Conservation (phyloP, 2,113 vertebrate genomes). For the Megalops atlanticus region DNA sequence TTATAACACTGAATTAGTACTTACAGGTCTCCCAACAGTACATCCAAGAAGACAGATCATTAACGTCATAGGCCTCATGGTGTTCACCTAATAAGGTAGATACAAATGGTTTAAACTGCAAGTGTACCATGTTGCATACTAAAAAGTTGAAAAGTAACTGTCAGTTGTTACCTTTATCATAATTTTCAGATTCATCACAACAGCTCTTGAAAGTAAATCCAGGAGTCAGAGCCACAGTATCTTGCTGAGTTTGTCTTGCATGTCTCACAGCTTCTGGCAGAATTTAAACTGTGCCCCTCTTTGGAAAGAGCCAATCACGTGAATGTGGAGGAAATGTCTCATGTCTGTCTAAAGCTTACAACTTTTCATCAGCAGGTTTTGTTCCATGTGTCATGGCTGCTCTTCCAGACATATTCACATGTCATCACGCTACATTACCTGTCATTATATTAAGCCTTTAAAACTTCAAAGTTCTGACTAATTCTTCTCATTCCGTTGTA, state of each 20-base stretch:
- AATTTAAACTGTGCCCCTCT: conserved; percentile 22
- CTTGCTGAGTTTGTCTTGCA: not conserved
- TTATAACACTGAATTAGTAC: not conserved
- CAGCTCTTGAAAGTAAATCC: not conserved
- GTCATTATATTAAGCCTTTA: conserved; percentile 22
- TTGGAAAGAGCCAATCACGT: conserved; percentile 4
- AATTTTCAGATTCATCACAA: not conserved
- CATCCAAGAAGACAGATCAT: conserved; percentile 4
- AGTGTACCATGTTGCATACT: not conserved
- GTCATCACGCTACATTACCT: conserved; percentile 15
- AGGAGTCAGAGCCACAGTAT: not conserved
- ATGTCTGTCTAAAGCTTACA: not conserved
- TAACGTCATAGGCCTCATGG: not conserved
- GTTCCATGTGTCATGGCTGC: not conserved
- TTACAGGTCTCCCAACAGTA: conserved; percentile 4
- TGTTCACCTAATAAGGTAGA: not conserved
- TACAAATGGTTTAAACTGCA: too few species aligned
- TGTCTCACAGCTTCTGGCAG: not conserved
- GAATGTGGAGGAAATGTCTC: not conserved
- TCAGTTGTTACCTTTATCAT: conserved; percentile 15
- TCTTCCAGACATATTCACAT: conserved; percentile 15
- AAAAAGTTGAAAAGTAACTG: too few species aligned
- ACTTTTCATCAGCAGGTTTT: conserved; percentile 13
- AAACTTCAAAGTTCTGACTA: not conserved
- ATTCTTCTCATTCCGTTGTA: not conserved